Conservation (phyloP, 53 echinoderm and acorn worm genomes). For the Antedon mediterranea region DNA sequence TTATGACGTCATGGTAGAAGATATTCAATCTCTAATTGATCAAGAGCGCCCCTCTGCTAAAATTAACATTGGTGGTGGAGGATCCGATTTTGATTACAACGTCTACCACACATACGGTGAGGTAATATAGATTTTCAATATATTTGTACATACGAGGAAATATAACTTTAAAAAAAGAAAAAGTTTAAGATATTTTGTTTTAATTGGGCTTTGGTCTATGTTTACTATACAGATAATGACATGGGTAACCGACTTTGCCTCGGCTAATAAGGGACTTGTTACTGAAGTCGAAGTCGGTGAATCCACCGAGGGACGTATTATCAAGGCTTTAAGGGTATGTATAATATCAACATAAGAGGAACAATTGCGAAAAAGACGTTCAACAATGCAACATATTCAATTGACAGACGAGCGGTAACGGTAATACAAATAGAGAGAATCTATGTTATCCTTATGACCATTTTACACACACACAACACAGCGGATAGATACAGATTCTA, state of each 20-base stretch:
- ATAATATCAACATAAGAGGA: no score
- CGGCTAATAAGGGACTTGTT: conserved; percentile 21
- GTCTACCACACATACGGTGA: conserved; percentile 57
- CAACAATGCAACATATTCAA: no score
- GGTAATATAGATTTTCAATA: conserved; percentile 11
- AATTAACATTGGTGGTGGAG: not conserved
- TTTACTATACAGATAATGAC: conserved; percentile 16
- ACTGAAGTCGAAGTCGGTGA: conserved; percentile 21
- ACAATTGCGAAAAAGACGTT: no score
- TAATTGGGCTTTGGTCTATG: not conserved
- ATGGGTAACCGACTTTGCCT: conserved; percentile 30
- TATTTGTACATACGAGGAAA: not conserved
- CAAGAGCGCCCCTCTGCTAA: not conserved
- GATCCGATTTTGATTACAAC: conserved; percentile 25
- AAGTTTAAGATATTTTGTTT: no score
- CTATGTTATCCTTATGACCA: no score
- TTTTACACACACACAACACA: no score
- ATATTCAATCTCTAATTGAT: conserved; percentile 12
- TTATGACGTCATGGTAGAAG: not conserved
- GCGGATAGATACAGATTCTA: no score
- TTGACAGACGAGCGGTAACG: no score
- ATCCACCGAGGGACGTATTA: conserved; percentile 38
- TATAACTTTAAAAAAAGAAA: no score
- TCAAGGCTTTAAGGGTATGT: conserved; percentile 51
- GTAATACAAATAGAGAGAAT: no score